These are phyloP conservation scores for Stichodactyla helianthus DNA, from an alignment of 64 coral and sea anemone species.

Conservation along the genomic window DNA sequence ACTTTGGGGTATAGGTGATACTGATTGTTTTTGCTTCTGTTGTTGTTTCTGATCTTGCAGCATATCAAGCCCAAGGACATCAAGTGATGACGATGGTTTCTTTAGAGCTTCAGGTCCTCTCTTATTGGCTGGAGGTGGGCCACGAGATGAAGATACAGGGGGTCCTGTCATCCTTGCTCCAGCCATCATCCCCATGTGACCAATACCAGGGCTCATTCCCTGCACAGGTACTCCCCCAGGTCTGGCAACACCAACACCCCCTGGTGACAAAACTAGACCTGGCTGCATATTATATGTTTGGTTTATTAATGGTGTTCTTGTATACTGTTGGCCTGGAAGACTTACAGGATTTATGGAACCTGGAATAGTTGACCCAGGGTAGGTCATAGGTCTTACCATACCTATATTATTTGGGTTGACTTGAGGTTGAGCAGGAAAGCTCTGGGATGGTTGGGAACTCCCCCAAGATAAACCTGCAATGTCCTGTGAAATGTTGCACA, in stretches of 20 bases:
- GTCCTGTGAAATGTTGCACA: not conserved
- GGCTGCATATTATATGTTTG: slow-evolving; percentile 3
- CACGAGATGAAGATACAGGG: slow-evolving; percentile 35
- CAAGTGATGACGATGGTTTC: slow-evolving; percentile 50
- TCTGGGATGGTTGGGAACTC: not conserved
- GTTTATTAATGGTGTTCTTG: not conserved
- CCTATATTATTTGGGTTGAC: not conserved
- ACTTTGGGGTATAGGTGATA: slow-evolving; percentile 40
- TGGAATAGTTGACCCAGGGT: not conserved
- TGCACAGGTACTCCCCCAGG: slow-evolving; percentile 53
- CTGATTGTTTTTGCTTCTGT: slow-evolving; percentile 77
- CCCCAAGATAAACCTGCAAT: slow-evolving; percentile 22
- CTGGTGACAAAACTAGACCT: slow-evolving; percentile 7
- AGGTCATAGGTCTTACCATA: slow-evolving; percentile 18
- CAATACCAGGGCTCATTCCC: slow-evolving; percentile 35
- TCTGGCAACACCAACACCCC: not conserved
- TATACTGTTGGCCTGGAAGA: slow-evolving; percentile 3
- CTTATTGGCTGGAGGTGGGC: slow-evolving; percentile 45
- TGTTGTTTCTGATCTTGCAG: slow-evolving; percentile 86
- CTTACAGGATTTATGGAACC: not conserved
- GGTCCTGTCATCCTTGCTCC: slow-evolving; percentile 11
- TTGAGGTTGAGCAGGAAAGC: not conserved
- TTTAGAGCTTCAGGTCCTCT: slow-evolving; percentile 29
- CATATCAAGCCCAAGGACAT: slow-evolving; percentile 68
- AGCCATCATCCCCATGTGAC: slow-evolving; percentile 10